Conservation (phyloP, 2,888 invertebrate species). For the Melangyna quadrimaculata region DNA sequence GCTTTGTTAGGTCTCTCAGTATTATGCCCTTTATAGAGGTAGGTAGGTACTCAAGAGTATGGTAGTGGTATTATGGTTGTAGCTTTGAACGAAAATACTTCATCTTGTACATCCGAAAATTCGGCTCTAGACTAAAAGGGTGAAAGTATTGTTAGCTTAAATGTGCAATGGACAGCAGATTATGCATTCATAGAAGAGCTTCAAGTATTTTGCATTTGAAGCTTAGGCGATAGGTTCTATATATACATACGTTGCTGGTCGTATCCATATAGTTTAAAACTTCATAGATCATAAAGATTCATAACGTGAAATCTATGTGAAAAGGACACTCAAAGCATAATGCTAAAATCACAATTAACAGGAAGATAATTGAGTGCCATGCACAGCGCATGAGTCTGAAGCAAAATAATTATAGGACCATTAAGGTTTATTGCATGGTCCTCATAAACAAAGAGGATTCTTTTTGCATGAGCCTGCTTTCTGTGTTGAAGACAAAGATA, state of each 20-base stretch:
- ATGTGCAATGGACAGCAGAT: too few relatives aligned
- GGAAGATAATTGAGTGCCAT: conserved; percentile 47
- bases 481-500: conserved; percentile 3
- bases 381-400: conserved; percentile 16
- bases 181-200: conserved; percentile 1
- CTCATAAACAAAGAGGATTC: neutral
- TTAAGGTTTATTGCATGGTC: conserved; percentile 6
- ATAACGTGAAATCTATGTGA: neutral
- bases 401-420: conserved; percentile 52
- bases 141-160: neutral
- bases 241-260: too few relatives aligned
- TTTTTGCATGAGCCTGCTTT: neutral
- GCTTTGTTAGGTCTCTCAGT: conserved; percentile 13
- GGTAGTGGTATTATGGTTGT: neutral
- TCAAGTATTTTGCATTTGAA: conserved; percentile 1
- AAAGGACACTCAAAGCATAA: conserved; percentile 28
- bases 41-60: neutral
- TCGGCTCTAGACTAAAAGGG: conserved; percentile 35
- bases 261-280: neutral
- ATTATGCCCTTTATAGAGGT: neutral
- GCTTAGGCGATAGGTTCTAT: neutral
- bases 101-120: conserved; percentile 42
- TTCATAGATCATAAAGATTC: neutral
- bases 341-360: conserved; percentile 54
- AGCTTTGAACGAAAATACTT: conserved; percentile 13